These are phyloP conservation scores for Monochamus alternatus DNA, from an alignment of 2,888 invertebrate genomes.

Conservation along the genomic window DNA sequence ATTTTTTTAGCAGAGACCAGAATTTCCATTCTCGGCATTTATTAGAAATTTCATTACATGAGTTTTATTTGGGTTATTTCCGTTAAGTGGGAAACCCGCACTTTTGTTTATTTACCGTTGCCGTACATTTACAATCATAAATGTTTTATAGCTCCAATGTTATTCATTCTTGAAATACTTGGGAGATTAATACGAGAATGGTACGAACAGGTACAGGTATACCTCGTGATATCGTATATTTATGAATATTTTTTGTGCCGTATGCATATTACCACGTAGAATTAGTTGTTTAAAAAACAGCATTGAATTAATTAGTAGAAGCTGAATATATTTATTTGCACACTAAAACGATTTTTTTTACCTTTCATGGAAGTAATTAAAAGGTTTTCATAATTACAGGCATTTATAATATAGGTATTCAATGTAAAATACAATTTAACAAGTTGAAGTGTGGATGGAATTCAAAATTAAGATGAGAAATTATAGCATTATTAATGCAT, in stretches of 20 bases:
- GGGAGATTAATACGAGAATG: conserved; percentile 28
- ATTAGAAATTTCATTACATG: background rate
- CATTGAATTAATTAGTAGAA: background rate
- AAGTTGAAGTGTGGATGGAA: no score
- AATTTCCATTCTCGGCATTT: conserved; percentile 23
- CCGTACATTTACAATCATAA: conserved; percentile 12
- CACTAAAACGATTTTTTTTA: background rate
- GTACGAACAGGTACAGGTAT: conserved; percentile 33
- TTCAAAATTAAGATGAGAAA: no score
- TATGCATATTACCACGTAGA: conserved; percentile 13
- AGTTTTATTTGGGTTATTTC: conserved; percentile 27
- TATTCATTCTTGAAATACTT: conserved; percentile 34
- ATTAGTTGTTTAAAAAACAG: conserved; percentile 11
- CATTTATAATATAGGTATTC: no score
- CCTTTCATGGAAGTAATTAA: conserved; percentile 1
- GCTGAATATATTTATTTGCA: background rate
- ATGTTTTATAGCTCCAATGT: conserved; percentile 13
- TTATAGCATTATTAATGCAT: no score
- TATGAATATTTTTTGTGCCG: conserved; percentile 13
- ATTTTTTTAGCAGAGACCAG: conserved; percentile 3
- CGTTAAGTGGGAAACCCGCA: conserved; percentile 23
- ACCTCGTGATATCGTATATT: conserved; percentile 19
- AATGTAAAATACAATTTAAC: no score
- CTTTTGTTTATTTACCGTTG: conserved; percentile 17
- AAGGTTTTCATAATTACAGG: background rate